Percentiles rank a stretch among this genome's conserved stretches.
phyloP scores from a whole-genome alignment of 2,797 vertebrate genomes.

The Galago senegalensis region DNA sequence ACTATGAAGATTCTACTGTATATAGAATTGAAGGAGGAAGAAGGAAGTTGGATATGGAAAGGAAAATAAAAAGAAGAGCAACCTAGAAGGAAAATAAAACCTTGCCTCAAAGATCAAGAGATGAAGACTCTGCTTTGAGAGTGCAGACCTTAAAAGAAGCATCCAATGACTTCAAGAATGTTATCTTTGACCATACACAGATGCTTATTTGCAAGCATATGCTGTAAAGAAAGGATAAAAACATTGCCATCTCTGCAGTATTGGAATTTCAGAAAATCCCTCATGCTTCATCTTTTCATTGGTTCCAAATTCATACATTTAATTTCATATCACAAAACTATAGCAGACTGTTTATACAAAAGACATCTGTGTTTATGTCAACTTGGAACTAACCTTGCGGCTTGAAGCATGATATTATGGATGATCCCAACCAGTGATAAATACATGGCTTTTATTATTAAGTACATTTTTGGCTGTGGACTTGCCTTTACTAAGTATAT shows the following conservation, averaged over 20 bases:
- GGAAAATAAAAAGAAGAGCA: background rate
- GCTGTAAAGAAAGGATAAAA: conserved; percentile 14
- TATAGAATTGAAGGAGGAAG: background rate
- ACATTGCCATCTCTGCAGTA: background rate
- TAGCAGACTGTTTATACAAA: conserved; percentile 53
- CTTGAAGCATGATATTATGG: conserved; percentile 38
- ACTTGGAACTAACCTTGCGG: conserved; percentile 65
- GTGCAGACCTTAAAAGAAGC: background rate
- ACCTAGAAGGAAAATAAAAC: background rate
- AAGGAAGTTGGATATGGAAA: background rate
- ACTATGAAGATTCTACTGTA: too few species aligned
- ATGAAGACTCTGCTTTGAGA: background rate
- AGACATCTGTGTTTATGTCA: conserved; percentile 66
- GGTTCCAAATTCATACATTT: conserved; percentile 62
- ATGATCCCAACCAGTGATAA: conserved; percentile 44
- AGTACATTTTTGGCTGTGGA: background rate
- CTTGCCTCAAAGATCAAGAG: background rate
- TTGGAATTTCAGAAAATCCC: conserved; percentile 6
- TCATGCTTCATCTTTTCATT: conserved; percentile 33
- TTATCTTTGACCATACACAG: background rate
- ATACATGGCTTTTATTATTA: conserved; percentile 21
- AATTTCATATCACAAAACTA: conserved; percentile 62
- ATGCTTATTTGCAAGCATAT: background rate
- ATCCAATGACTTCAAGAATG: background rate
- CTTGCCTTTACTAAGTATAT: background rate